Percentiles rank a stretch among this genome's conserved stretches.
These are phyloP conservation scores for Oconnorella tubifera DNA, from an alignment of 2,888 invertebrate species.

Conservation along the genomic window DNA sequence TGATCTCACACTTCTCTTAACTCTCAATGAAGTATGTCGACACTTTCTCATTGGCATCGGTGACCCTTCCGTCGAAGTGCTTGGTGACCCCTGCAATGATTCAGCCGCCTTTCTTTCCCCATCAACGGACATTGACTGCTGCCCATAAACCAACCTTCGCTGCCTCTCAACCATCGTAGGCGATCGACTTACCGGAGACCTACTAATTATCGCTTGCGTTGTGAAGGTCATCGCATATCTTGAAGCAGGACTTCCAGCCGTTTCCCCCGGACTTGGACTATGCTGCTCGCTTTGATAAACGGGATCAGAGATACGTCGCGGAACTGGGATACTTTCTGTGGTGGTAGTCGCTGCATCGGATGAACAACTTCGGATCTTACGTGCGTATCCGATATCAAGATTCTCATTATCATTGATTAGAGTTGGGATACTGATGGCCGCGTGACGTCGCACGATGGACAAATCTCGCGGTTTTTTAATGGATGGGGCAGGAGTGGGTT, in stretches of 20 bases:
- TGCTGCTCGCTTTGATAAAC: constrained; percentile 4
- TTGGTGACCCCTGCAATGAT: constrained; percentile 4
- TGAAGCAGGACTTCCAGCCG: not conserved
- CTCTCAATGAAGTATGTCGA: constrained; percentile 1
- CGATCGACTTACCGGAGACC: not conserved
- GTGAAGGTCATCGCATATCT: not conserved
- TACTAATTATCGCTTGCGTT: not conserved
- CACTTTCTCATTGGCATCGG: not conserved
- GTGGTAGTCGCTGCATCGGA: constrained; percentile 14
- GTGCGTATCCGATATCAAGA: not conserved
- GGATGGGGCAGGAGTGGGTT: not conserved
- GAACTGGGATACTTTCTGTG: not conserved
- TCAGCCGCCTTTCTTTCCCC: not conserved
- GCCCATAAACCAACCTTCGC: not conserved
- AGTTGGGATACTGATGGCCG: not conserved
- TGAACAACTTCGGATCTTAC: constrained; percentile 16
- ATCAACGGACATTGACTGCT: not conserved
- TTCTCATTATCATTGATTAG: not conserved
- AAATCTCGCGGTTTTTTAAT: no score
- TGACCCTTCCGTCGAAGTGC: not conserved
- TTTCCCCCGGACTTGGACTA: not conserved
- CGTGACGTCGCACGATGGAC: not conserved
- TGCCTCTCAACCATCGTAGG: not conserved
- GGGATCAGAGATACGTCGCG: constrained; percentile 16
- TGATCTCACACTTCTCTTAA: not conserved